A percentile compares a stretch with the other conserved stretches of the same genome.
Conservation (phyloP, 2,797 vertebrate genomes). For the Lutjanus argentimaculatus region DNA sequence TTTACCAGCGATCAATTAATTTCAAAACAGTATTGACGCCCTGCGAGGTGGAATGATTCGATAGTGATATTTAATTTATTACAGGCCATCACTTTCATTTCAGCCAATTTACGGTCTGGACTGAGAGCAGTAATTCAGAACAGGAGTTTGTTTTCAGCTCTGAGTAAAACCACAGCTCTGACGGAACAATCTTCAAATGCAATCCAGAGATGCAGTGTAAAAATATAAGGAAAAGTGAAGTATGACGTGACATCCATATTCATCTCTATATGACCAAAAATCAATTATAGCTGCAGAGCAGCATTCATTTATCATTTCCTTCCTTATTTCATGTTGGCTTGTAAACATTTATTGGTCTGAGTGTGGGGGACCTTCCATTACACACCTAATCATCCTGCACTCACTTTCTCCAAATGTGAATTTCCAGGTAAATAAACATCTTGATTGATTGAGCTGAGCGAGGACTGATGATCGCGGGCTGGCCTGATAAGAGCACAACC, state of each 20-base stretch:
- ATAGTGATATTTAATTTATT: constrained; percentile 6
- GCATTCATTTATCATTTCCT: background rate
- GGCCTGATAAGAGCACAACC: background rate
- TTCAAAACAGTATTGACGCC: background rate
- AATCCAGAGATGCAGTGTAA: background rate
- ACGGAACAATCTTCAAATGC: background rate
- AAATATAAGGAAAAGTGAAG: background rate
- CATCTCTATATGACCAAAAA: background rate
- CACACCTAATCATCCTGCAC: background rate
- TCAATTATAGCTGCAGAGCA: background rate
- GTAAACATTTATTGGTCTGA: background rate
- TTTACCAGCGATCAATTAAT: background rate
- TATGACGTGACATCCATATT: background rate
- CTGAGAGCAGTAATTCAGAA: background rate
- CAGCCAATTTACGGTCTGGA: background rate
- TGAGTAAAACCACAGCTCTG: background rate
- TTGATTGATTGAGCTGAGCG: background rate
- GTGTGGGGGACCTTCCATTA: background rate
- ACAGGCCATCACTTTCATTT: background rate
- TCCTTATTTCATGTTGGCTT: background rate
- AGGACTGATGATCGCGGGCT: background rate
- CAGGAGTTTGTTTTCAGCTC: background rate
- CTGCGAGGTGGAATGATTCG: background rate
- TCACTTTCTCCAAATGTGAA: background rate
- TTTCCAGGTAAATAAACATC: background rate